A percentile compares a stretch with the other conserved stretches of the same genome.
Evolutionary conservation across 64 coral and sea anemone species (phyloP).

Genomic region (Dendrophyllia cribrosa): DNA sequence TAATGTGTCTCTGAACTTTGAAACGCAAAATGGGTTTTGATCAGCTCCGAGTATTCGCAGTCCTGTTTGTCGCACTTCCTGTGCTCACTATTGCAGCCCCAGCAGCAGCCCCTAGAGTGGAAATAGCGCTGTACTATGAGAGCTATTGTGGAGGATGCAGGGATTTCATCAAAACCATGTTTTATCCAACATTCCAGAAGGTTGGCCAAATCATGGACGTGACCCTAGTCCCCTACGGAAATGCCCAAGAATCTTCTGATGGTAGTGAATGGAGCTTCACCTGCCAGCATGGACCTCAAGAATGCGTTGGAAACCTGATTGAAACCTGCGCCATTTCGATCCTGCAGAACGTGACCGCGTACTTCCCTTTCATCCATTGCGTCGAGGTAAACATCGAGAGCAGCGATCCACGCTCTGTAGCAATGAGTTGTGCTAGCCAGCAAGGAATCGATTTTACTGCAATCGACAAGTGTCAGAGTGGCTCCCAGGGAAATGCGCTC

Average conservation of each 20-base stretch:
- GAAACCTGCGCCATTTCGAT: constrained; percentile 79
- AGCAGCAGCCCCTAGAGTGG: constrained; percentile 42
- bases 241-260: constrained; percentile 40
- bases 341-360: constrained; percentile 38
- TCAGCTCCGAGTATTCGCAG: not conserved
- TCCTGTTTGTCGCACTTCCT: not conserved
- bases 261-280: constrained; percentile 61
- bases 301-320: constrained; percentile 84
- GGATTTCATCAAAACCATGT: constrained; percentile 49
- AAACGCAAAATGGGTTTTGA: not conserved
- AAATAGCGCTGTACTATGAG: constrained; percentile 74
- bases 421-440: constrained; percentile 39
- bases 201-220: constrained; percentile 83
- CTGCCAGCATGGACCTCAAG: constrained; percentile 76
- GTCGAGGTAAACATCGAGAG: constrained; percentile 33
- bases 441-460: constrained; percentile 69
- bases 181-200: constrained; percentile 72
- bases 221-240: constrained; percentile 80
- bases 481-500: constrained; percentile 67
- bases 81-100: not conserved
- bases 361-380: constrained; percentile 86
- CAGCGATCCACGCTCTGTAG: constrained; percentile 14
- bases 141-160: constrained; percentile 75
- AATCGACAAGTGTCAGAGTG: constrained; percentile 65
- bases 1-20: not conserved